phyloP scores from a whole-genome alignment of 2,888 invertebrate species.

The Lepidochitona cinerea region DNA sequence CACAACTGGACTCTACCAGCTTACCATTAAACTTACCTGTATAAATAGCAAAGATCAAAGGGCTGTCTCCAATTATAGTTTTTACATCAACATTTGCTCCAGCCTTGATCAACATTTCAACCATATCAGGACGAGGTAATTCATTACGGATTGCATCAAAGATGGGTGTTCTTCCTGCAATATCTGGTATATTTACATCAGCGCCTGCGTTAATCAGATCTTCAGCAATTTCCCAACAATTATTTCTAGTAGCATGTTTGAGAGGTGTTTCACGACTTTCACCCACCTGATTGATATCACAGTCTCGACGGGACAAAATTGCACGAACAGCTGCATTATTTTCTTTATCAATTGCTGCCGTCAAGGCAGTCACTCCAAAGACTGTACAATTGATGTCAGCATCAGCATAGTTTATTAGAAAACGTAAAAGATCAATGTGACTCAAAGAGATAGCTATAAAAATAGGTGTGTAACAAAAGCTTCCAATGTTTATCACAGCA shows the following conservation, averaged over 20 bases:
- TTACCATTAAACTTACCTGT: conserved; percentile 35
- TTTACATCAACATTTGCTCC: conserved; percentile 49
- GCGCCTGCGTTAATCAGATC: conserved; percentile 52
- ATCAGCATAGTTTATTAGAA: too few relatives aligned
- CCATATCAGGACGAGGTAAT: conserved; percentile 37
- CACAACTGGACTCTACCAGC: not conserved
- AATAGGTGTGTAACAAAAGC: too few relatives aligned
- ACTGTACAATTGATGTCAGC: too few relatives aligned
- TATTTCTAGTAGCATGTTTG: not conserved
- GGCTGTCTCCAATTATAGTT: conserved; percentile 43
- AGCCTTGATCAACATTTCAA: conserved; percentile 38
- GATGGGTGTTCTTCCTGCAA: conserved; percentile 38
- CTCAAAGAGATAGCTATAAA: too few relatives aligned
- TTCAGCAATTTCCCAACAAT: not conserved
- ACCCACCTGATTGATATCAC: not conserved
- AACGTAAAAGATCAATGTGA: too few relatives aligned
- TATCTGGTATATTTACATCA: conserved; percentile 37
- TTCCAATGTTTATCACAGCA: too few relatives aligned
- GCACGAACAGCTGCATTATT: too few relatives aligned
- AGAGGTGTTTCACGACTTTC: not conserved
- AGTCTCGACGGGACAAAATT: too few relatives aligned
- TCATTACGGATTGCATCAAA: conserved; percentile 37
- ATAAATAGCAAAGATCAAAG: conserved; percentile 49
- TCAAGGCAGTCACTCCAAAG: too few relatives aligned
- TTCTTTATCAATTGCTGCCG: too few relatives aligned